A percentile compares a stretch with the other conserved stretches of the same genome.
These are phyloP conservation scores for Phaethon lepturus DNA, from an alignment of 2,113 vertebrate species.

Conservation along the genomic window DNA sequence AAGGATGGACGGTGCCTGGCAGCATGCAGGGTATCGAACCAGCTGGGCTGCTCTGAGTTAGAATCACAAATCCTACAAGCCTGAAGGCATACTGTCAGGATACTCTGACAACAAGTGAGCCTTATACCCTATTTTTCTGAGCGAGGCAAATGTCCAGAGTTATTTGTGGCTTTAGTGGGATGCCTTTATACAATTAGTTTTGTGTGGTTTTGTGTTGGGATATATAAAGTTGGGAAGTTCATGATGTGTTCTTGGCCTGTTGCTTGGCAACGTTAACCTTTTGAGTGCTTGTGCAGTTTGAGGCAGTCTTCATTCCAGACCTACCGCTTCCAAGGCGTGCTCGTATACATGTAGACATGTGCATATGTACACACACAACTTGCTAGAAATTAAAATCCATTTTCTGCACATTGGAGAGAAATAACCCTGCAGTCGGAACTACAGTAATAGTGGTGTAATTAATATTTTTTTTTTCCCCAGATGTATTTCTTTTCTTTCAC, in stretches of 20 bases:
- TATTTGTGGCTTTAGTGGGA: neutral
- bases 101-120: neutral
- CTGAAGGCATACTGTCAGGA: neutral
- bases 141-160: neutral
- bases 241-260: neutral
- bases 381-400: neutral
- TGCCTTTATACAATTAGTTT: neutral
- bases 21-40: accelerated
- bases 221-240: neutral
- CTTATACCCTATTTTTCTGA: neutral
- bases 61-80: neutral
- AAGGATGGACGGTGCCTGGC: neutral
- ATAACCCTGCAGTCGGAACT: neutral
- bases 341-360: too few species aligned
- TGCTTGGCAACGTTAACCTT: too few species aligned
- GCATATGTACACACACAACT: too few species aligned
- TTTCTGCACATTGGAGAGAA: neutral
- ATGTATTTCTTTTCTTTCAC: neutral
- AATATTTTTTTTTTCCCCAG: neutral
- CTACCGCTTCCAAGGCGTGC: accelerated
- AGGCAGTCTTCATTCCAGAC: neutral
- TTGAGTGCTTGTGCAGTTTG: too few species aligned
- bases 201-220: neutral
- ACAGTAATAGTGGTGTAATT: neutral
- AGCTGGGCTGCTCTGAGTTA: neutral